These are phyloP conservation scores for Trochalopteron elliotii DNA, from an alignment of 2,113 vertebrate species.

Conservation along the genomic window DNA sequence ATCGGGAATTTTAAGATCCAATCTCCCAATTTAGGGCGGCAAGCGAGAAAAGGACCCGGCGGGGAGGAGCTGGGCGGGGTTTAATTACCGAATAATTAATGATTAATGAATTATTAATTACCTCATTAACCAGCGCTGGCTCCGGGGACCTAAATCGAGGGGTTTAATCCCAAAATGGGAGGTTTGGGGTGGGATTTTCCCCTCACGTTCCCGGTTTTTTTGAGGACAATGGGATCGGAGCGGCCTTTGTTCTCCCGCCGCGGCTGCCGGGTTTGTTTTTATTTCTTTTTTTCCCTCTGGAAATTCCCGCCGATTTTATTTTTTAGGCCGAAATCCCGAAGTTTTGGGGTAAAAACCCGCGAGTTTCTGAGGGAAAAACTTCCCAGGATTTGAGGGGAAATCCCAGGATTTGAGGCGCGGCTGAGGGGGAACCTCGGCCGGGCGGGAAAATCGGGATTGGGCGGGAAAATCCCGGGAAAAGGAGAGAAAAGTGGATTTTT, in stretches of 20 bases:
- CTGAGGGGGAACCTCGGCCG: neutral
- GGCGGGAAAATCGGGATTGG: neutral
- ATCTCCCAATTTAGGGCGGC: neutral
- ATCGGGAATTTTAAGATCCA: no score
- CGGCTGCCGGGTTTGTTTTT: neutral
- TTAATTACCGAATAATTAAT: neutral
- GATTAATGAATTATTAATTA: neutral
- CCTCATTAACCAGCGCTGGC: neutral
- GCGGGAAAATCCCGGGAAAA: neutral
- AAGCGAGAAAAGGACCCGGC: neutral
- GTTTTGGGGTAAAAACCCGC: neutral
- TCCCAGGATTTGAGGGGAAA: neutral
- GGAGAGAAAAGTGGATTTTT: neutral
- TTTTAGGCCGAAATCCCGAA: neutral
- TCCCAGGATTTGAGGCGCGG: neutral
- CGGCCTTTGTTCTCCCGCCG: neutral
- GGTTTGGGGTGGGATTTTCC: neutral
- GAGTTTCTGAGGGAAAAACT: neutral
- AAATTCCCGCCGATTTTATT: neutral
- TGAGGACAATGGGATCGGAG: neutral
- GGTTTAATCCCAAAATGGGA: neutral
- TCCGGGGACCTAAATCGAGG: neutral
- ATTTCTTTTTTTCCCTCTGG: neutral
- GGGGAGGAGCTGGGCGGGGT: neutral
- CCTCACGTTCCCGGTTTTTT: neutral